These are phyloP conservation scores for Eledone cirrhosa DNA, from an alignment of 2,888 invertebrate species.

Conservation along the genomic window DNA sequence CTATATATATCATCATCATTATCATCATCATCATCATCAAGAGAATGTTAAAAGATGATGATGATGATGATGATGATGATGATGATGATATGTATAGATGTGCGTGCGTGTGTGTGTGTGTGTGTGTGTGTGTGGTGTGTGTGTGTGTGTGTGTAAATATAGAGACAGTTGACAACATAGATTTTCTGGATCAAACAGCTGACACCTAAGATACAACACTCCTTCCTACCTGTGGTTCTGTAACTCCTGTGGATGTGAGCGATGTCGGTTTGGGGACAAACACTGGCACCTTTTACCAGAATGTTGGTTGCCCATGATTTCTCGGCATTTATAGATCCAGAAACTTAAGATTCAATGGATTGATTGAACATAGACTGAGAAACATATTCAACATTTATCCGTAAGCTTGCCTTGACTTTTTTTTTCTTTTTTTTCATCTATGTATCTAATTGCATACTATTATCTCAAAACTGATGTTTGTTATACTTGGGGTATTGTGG, in stretches of 20 bases:
- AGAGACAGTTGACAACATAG: too few relatives aligned
- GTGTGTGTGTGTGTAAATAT: too few relatives aligned
- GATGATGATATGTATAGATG: too few relatives aligned
- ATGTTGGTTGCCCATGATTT: slow-evolving; percentile 22
- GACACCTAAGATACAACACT: background rate
- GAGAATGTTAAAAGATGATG: too few relatives aligned
- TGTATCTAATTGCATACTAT: background rate
- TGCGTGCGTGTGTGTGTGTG: too few relatives aligned
- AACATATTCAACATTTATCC: background rate
- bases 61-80: too few relatives aligned
- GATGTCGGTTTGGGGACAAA: slow-evolving; percentile 17
- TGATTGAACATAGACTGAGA: background rate
- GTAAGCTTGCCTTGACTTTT: background rate
- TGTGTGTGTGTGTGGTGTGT: too few relatives aligned
- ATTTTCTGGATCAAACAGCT: too few relatives aligned
- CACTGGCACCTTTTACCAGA: slow-evolving; percentile 22
- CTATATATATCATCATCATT: too few relatives aligned
- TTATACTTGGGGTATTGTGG: too few relatives aligned
- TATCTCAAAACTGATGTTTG: background rate
- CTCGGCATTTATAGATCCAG: slow-evolving; percentile 8
- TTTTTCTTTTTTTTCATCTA: background rate
- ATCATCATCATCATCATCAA: too few relatives aligned
- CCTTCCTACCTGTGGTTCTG: slow-evolving; percentile 19
- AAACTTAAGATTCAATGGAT: background rate
- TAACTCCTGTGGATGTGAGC: slow-evolving; percentile 24